Conservation (phyloP, 2,888 invertebrate species). For the Priocnemis perturbator region DNA sequence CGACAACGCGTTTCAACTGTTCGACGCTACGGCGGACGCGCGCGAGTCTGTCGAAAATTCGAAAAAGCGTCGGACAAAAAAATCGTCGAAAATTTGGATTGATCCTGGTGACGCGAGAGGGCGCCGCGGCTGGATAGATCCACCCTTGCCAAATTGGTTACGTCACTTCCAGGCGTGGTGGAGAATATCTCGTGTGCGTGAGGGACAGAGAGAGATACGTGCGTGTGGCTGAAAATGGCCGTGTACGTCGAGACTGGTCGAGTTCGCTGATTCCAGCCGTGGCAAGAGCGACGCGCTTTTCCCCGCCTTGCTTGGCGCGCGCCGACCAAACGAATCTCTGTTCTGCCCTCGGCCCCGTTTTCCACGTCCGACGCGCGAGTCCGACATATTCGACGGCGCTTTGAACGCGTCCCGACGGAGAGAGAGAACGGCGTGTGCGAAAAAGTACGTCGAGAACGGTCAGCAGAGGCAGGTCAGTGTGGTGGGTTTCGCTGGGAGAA, state of each 20-base stretch:
- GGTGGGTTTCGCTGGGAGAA: constrained; percentile 27
- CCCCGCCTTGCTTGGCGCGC: constrained; percentile 24
- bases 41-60: too few relatives aligned
- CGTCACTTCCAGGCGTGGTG: constrained; percentile 76
- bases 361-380: too few relatives aligned
- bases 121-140: constrained; percentile 18
- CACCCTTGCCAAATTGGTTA: constrained; percentile 61
- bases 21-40: too few relatives aligned
- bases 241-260: constrained; percentile 55
- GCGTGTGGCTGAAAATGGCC: constrained; percentile 72
- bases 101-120: constrained; percentile 1
- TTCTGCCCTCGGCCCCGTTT: constrained; percentile 16
- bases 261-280: constrained; percentile 42
- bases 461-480: too few relatives aligned
- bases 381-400: too few relatives aligned
- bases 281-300: neutral
- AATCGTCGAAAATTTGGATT: too few relatives aligned
- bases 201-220: too few relatives aligned
- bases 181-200: constrained; percentile 42
- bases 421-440: too few relatives aligned
- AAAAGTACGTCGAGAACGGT: too few relatives aligned
- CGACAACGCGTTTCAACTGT: too few relatives aligned
- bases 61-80: neutral
- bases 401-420: too few relatives aligned
- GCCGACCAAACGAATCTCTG: constrained; percentile 6